A percentile compares a stretch with the other conserved stretches of the same genome.
Conservation (phyloP, 1,140 invertebrate species). For the Hestina assimilis region DNA sequence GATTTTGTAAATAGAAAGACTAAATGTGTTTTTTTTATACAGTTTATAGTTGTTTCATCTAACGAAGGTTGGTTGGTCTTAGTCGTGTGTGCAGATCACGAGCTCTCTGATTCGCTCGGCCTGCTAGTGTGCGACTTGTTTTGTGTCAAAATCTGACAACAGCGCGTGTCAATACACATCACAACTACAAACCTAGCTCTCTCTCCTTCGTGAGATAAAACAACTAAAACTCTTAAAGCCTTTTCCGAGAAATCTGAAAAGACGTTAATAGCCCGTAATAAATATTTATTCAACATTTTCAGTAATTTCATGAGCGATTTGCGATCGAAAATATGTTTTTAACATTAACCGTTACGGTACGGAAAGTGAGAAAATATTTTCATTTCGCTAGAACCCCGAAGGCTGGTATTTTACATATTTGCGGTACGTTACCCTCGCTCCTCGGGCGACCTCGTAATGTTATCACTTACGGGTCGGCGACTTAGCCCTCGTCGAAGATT, state of each 20-base stretch:
- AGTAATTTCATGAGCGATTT: background rate
- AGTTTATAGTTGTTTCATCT: no score
- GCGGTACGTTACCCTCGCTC: constrained; percentile 14
- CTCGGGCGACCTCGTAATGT: constrained; percentile 9
- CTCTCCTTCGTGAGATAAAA: no score
- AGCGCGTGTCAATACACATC: no score
- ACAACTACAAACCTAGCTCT: no score
- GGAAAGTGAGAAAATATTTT: constrained; percentile 1
- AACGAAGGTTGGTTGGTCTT: no score
- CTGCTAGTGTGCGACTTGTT: no score
- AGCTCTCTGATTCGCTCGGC: no score
- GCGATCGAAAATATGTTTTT: background rate
- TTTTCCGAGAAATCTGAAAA: background rate
- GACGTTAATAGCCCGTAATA: background rate
- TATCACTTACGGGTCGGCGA: constrained; percentile 18
- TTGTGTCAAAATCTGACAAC: no score
- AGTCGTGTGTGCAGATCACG: no score
- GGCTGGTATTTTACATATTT: constrained; percentile 13
- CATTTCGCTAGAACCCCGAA: background rate
- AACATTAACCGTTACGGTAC: background rate
- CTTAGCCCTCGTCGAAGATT: constrained; percentile 11
- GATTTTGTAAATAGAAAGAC: no score
- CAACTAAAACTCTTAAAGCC: no score
- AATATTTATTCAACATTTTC: background rate
- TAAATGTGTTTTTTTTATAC: no score